Evolutionary conservation across 2,888 invertebrate species (phyloP).

Genomic region (Synanthedon myopaeformis): DNA sequence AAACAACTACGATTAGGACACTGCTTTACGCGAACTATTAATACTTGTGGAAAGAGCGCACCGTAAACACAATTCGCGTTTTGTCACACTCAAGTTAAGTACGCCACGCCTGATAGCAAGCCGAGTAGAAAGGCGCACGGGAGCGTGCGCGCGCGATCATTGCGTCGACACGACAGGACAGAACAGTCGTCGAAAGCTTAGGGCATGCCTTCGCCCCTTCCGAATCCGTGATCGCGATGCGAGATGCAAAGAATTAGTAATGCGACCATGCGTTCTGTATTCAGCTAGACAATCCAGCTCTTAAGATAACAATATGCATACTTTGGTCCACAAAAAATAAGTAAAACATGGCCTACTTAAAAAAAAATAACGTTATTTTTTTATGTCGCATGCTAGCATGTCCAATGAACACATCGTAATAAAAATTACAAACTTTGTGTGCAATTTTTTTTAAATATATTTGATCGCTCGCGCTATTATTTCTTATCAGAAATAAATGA

Average conservation of each 20-base stretch:
- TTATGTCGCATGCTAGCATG: too few relatives aligned
- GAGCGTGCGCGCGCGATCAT: conserved; percentile 58
- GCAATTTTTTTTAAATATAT: too few relatives aligned
- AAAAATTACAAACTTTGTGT: too few relatives aligned
- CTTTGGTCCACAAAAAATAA: too few relatives aligned
- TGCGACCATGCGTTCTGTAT: conserved; percentile 13
- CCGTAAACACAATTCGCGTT: conserved; percentile 50
- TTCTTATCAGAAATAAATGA: too few relatives aligned
- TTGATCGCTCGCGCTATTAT: too few relatives aligned
- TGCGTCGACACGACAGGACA: conserved; percentile 56
- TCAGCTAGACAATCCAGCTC: too few relatives aligned
- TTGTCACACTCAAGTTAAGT: conserved; percentile 30
- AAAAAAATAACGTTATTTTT: too few relatives aligned
- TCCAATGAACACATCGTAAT: too few relatives aligned
- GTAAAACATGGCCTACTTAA: too few relatives aligned
- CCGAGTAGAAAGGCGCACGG: conserved; percentile 22
- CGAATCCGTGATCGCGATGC: conserved; percentile 55
- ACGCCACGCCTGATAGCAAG: conserved; percentile 16
- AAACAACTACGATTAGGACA: conserved; percentile 29
- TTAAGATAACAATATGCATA: too few relatives aligned
- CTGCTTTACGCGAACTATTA: conserved; percentile 36
- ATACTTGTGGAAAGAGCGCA: conserved; percentile 34
- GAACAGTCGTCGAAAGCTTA: conserved; percentile 44
- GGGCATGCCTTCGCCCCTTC: conserved; percentile 61
- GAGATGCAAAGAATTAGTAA: conserved; percentile 62